A percentile compares a stretch with the other conserved stretches of the same genome.
These are phyloP conservation scores for Drosophila nigricruria DNA, from an alignment of 2,888 invertebrate species.

Conservation along the genomic window DNA sequence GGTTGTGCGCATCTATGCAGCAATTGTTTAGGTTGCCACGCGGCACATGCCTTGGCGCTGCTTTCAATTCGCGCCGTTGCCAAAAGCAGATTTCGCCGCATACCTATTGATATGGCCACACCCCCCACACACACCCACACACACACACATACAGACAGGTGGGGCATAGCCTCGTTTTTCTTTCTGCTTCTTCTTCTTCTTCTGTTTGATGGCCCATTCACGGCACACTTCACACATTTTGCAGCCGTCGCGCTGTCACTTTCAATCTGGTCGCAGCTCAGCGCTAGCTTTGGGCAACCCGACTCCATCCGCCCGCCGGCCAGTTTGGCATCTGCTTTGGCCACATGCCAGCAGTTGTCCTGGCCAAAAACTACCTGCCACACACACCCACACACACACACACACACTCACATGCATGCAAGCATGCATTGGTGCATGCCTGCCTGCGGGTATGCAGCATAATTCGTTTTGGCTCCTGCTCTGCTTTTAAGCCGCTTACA, in stretches of 20 bases:
- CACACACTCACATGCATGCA: background rate
- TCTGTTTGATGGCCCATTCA: constrained; percentile 13
- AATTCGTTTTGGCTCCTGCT: constrained; percentile 55
- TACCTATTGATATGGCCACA: constrained; percentile 28
- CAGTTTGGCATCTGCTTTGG: constrained; percentile 36
- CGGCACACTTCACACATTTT: constrained; percentile 49
- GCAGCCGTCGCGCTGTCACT: constrained; percentile 61
- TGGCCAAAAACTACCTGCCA: constrained; percentile 31
- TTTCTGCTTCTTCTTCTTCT: background rate
- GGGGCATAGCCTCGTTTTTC: constrained; percentile 14
- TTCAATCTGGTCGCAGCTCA: constrained; percentile 50
- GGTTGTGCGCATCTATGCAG: constrained; percentile 19
- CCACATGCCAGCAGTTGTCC: constrained; percentile 44
- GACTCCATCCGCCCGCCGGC: background rate
- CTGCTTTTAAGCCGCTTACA: constrained; percentile 66
- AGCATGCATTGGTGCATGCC: constrained; percentile 7
- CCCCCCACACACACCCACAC: background rate
- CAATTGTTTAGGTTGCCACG: constrained; percentile 48
- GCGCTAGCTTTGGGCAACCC: background rate
- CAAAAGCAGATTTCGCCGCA: constrained; percentile 41
- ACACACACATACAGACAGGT: constrained; percentile 18
- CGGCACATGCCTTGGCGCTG: constrained; percentile 15
- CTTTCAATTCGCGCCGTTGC: constrained; percentile 53
- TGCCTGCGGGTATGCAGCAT: constrained; percentile 58
- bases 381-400: background rate